Evolutionary conservation across 1,140 invertebrate species (phyloP).

Genomic region (Papilio glaucus): DNA sequence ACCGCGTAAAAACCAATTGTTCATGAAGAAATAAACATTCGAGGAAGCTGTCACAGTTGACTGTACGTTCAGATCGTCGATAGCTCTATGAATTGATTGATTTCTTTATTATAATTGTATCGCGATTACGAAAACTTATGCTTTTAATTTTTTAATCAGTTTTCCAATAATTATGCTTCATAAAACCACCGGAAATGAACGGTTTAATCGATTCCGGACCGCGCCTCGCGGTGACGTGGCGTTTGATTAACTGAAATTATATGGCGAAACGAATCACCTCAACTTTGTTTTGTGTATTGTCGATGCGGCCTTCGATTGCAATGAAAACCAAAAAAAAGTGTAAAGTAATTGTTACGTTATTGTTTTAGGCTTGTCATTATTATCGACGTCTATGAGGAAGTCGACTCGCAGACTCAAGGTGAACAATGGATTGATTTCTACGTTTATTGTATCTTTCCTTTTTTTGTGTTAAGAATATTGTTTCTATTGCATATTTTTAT

Average conservation of each 20-base stretch:
- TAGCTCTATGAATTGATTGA: conserved; percentile 68
- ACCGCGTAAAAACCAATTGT: conserved; percentile 80
- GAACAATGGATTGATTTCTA: conserved; percentile 62
- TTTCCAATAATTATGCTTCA: conserved; percentile 73
- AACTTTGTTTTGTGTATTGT: conserved; percentile 79
- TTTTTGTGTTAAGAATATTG: conserved; percentile 28
- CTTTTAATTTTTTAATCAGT: conserved; percentile 75
- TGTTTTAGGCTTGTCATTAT: conserved; percentile 81
- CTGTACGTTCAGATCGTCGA: conserved; percentile 75
- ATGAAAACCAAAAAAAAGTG: conserved; percentile 80
- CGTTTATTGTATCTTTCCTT: conserved; percentile 52
- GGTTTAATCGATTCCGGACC: conserved; percentile 75
- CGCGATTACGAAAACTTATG: conserved; percentile 67
- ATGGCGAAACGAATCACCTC: conserved; percentile 74
- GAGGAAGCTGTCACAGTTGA: conserved; percentile 81
- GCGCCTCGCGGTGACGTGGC: conserved; percentile 67
- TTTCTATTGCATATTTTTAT: conserved; percentile 41
- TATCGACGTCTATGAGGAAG: conserved; percentile 74
- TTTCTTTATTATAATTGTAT: conserved; percentile 64
- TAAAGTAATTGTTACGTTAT: conserved; percentile 61
- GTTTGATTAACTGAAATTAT: conserved; percentile 77
- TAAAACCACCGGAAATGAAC: conserved; percentile 78
- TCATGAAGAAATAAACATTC: conserved; percentile 76
- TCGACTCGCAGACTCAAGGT: conserved; percentile 73
- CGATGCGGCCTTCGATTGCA: conserved; percentile 68